Evolutionary conservation across 2,113 vertebrate species (phyloP).

Genomic region (Helogale parvula): DNA sequence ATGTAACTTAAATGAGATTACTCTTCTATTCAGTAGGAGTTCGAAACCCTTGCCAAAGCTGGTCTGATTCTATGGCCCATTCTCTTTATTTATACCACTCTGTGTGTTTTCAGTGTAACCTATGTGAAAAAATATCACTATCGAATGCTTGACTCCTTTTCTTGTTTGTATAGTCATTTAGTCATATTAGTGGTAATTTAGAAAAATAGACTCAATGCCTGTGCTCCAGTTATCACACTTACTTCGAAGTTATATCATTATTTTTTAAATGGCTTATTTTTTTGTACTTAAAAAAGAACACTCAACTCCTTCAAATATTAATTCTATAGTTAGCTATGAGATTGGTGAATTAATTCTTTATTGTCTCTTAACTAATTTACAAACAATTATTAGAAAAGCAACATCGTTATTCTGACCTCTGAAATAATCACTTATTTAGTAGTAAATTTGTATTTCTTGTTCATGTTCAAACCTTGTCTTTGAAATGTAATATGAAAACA

Average conservation of each 20-base stretch:
- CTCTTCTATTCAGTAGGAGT: neutral
- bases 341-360: neutral
- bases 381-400: neutral
- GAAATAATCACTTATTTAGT: neutral
- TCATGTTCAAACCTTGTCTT: neutral
- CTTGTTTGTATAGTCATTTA: neutral
- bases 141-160: neutral
- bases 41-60: neutral
- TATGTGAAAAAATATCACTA: neutral
- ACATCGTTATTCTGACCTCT: neutral
- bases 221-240: neutral
- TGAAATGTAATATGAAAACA: neutral
- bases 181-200: neutral
- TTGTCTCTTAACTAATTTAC: neutral
- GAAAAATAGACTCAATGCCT: neutral
- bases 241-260: neutral
- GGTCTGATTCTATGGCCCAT: neutral
- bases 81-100: neutral
- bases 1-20: neutral
- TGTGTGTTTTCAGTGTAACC: neutral
- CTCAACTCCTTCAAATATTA: neutral
- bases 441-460: neutral
- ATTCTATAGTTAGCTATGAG: neutral
- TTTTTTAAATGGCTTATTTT: neutral
- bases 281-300: neutral